These are phyloP conservation scores for Dinomys branickii DNA, from an alignment of 2,113 vertebrate genomes.

Conservation along the genomic window DNA sequence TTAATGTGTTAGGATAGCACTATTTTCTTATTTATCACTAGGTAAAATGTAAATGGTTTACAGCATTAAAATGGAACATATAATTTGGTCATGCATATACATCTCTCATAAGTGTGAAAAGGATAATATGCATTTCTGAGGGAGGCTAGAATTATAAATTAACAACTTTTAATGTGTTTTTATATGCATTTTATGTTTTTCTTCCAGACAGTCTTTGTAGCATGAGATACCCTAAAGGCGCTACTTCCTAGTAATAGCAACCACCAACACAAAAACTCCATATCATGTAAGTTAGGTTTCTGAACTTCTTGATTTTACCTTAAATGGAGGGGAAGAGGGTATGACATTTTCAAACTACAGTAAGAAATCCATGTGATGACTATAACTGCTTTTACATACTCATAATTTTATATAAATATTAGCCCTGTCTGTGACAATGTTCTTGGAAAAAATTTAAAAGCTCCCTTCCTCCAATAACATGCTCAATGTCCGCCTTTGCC, in stretches of 20 bases:
- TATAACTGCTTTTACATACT: constrained; percentile 61
- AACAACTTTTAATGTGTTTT: background rate
- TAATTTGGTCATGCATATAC: background rate
- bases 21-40: constrained; percentile 4
- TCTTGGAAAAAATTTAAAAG: constrained; percentile 81
- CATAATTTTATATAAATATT: constrained; percentile 50
- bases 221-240: constrained; percentile 49
- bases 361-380: constrained; percentile 35
- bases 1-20: background rate
- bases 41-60: background rate
- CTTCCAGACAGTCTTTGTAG: constrained; percentile 29
- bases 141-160: background rate
- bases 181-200: constrained; percentile 17
- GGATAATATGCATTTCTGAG: background rate
- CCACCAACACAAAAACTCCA: background rate
- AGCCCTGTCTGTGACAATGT: constrained; percentile 84
- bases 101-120: background rate
- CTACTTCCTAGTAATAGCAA: rapidly evolving
- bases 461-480: constrained; percentile 82
- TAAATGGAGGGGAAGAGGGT: background rate
- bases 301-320: constrained; percentile 58
- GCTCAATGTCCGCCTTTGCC: constrained; percentile 84
- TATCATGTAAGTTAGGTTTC: background rate
- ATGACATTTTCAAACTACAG: constrained; percentile 65
- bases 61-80: background rate